Percentiles rank a stretch among this genome's conserved stretches.
Conservation (phyloP, 2,888 invertebrate species). For the Hydrotaea diabolus region DNA sequence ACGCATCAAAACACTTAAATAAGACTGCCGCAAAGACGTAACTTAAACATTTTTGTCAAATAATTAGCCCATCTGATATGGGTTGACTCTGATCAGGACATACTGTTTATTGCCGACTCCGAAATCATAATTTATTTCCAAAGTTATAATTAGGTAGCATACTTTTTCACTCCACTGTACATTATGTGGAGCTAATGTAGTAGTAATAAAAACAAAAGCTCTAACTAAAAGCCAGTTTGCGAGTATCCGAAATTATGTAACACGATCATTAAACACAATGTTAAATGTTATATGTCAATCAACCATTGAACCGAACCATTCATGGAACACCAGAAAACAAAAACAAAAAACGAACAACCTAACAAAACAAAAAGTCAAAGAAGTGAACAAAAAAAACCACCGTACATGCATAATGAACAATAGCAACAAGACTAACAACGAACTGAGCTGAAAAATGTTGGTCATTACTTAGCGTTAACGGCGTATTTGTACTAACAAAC, state of each 20-base stretch:
- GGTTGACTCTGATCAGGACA: too few species aligned
- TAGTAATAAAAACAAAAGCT: constrained; percentile 36
- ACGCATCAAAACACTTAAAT: too few species aligned
- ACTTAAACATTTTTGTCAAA: too few species aligned
- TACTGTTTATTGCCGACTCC: too few species aligned
- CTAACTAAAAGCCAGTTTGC: constrained; percentile 56
- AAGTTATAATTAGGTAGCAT: not conserved
- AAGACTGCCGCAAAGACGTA: too few species aligned
- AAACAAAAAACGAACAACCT: not conserved
- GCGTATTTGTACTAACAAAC: too few species aligned
- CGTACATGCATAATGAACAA: constrained; percentile 22
- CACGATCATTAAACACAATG: constrained; percentile 36
- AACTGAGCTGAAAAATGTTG: constrained; percentile 41
- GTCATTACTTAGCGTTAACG: constrained; percentile 19
- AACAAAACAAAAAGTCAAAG: constrained; percentile 52
- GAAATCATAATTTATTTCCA: too few species aligned
- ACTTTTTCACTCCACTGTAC: not conserved
- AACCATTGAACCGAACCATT: constrained; percentile 48
- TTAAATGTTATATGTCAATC: constrained; percentile 60
- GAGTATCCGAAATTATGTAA: constrained; percentile 59
- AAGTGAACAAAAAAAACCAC: constrained; percentile 27
- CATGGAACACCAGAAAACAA: not conserved
- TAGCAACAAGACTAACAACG: constrained; percentile 39
- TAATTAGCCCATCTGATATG: too few species aligned
- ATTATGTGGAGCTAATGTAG: not conserved